Conservation (phyloP, 1,140 invertebrate species). For the Doryteuthis pealeii region DNA sequence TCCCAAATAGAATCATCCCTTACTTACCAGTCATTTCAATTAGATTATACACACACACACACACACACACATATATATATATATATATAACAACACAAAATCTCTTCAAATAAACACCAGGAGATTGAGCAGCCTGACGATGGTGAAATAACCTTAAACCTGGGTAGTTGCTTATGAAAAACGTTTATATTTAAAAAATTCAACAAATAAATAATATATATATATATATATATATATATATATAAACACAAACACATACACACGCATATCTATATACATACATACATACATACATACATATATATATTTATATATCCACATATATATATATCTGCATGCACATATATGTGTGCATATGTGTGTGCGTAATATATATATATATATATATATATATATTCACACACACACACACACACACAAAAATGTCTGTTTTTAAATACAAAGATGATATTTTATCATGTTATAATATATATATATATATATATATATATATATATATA, state of each 20-base stretch:
- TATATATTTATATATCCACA: not conserved
- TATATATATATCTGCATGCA: not conserved
- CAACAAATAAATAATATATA: not conserved
- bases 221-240: not conserved
- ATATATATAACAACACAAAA: too few species aligned
- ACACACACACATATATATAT: too few species aligned
- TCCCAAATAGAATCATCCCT: too few species aligned
- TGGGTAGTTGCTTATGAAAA: too few species aligned
- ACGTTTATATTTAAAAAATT: too few species aligned
- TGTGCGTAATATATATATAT: not conserved
- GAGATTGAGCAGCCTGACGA: too few species aligned
- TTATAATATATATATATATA: not conserved
- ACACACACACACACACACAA: not conserved
- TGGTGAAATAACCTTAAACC: too few species aligned
- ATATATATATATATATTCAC: not conserved
- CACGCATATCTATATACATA: not conserved
- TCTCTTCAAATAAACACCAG: too few species aligned
- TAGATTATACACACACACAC: too few species aligned
- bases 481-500: constrained; percentile 3
- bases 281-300: not conserved
- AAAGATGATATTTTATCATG: not conserved
- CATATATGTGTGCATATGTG: not conserved
- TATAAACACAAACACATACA: not conserved
- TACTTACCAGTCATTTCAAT: too few species aligned
- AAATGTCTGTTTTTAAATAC: not conserved